Evolutionary conservation across 1,140 invertebrate genomes (phyloP).

Genomic region (Gonioctena quinquepunctata): DNA sequence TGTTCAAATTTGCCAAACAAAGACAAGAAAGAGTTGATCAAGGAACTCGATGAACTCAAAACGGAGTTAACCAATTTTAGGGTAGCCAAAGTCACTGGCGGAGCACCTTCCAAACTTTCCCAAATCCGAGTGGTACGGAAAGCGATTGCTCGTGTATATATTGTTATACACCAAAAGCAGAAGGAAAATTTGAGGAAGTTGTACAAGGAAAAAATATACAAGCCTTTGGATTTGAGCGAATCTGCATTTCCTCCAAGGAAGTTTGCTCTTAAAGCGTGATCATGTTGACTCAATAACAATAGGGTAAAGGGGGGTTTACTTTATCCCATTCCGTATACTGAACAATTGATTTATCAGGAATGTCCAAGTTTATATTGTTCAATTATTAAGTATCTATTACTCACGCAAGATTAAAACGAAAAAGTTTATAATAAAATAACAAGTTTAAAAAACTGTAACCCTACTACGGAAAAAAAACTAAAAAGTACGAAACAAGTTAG

Average conservation of each 20-base stretch:
- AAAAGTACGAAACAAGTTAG: too few species aligned
- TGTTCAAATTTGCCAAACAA: slow-evolving; percentile 93
- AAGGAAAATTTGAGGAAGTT: slow-evolving; percentile 95
- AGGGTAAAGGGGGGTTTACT: too few species aligned
- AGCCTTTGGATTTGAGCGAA: slow-evolving; percentile 91
- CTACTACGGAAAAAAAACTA: too few species aligned
- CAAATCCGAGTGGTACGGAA: slow-evolving; percentile 98
- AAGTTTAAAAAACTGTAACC: too few species aligned
- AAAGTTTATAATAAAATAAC: too few species aligned
- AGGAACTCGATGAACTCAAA: slow-evolving; percentile 95
- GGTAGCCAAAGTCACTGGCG: slow-evolving; percentile 96
- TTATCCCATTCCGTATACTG: too few species aligned
- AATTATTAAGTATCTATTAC: too few species aligned
- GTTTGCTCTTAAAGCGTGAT: slow-evolving; percentile 96
- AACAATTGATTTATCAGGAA: too few species aligned
- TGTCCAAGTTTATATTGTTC: too few species aligned
- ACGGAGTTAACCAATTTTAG: slow-evolving; percentile 88
- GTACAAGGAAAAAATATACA: slow-evolving; percentile 95
- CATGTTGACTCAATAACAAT: slow-evolving; percentile 56
- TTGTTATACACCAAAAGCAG: slow-evolving; percentile 98
- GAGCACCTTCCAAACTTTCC: slow-evolving; percentile 94
- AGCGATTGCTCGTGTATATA: slow-evolving; percentile 96
- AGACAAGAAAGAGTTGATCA: slow-evolving; percentile 94
- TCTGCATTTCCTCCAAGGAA: slow-evolving; percentile 85
- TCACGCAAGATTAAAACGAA: too few species aligned